phyloP scores from a whole-genome alignment of 2,888 invertebrate species.

The Podabrus alpinus region DNA sequence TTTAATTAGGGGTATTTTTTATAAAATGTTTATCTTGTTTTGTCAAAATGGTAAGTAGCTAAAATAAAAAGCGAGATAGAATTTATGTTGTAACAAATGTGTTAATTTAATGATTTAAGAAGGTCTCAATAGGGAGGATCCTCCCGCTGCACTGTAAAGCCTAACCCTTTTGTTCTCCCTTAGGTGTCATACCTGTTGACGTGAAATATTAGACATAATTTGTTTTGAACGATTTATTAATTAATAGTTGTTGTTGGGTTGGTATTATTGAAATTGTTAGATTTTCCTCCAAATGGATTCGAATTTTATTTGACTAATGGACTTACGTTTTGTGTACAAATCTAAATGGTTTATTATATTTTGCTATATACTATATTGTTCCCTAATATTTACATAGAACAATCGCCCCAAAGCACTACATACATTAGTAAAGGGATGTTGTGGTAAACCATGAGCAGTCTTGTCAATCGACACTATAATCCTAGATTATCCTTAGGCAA shows the following conservation, averaged over 20 bases:
- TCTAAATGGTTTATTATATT: conserved; percentile 7
- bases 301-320: conserved; percentile 21
- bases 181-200: conserved; percentile 39
- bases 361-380: conserved; percentile 10
- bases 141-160: conserved; percentile 24
- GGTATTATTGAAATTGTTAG: conserved; percentile 5
- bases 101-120: conserved; percentile 37
- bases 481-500: conserved; percentile 56
- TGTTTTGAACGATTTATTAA: conserved; percentile 53
- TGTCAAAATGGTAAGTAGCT: not conserved
- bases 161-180: conserved; percentile 39
- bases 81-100: conserved; percentile 24
- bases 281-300: not conserved
- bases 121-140: conserved; percentile 35
- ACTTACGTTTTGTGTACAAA: conserved; percentile 11
- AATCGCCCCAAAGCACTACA: conserved; percentile 27
- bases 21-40: conserved; percentile 4
- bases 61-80: conserved; percentile 19
- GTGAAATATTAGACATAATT: conserved; percentile 43
- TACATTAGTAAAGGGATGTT: conserved; percentile 31
- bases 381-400: conserved; percentile 26
- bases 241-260: conserved; percentile 41
- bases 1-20: conserved; percentile 17
- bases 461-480: conserved; percentile 54
- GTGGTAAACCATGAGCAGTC: conserved; percentile 33